These are phyloP conservation scores for Mamestra brassicae DNA, from an alignment of 2,888 invertebrate genomes.

Conservation along the genomic window DNA sequence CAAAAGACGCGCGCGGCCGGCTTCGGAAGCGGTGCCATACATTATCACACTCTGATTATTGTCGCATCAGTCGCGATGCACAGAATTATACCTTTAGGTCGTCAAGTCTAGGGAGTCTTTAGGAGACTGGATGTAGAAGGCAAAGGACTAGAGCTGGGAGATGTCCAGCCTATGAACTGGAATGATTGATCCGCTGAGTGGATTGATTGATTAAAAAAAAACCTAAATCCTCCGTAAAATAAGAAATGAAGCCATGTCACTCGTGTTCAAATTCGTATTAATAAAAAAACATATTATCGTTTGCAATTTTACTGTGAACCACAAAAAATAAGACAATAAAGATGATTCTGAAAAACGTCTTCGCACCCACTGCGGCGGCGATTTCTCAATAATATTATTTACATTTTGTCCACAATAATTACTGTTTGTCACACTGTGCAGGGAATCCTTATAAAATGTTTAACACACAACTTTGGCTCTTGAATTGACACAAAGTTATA, in stretches of 20 bases:
- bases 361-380: conserved; percentile 46
- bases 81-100: too few relatives aligned
- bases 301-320: not conserved
- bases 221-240: too few relatives aligned
- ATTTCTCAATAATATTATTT: conserved; percentile 68
- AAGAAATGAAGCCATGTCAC: not conserved
- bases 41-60: too few relatives aligned
- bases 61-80: too few relatives aligned
- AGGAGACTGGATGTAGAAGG: too few relatives aligned
- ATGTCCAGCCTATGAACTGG: too few relatives aligned
- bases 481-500: conserved; percentile 66
- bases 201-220: too few relatives aligned
- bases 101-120: too few relatives aligned
- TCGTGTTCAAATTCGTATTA: not conserved
- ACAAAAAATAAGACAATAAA: conserved; percentile 12
- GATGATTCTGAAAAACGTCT: conserved; percentile 31
- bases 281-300: conserved; percentile 7
- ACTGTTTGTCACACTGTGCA: conserved; percentile 70
- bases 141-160: too few relatives aligned
- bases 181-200: too few relatives aligned
- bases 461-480: conserved; percentile 64
- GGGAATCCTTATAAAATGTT: conserved; percentile 68
- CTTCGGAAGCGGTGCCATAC: too few relatives aligned
- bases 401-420: conserved; percentile 72
- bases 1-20: too few relatives aligned